phyloP scores from a whole-genome alignment of 2,797 vertebrate species.

The Alectoris magna region DNA sequence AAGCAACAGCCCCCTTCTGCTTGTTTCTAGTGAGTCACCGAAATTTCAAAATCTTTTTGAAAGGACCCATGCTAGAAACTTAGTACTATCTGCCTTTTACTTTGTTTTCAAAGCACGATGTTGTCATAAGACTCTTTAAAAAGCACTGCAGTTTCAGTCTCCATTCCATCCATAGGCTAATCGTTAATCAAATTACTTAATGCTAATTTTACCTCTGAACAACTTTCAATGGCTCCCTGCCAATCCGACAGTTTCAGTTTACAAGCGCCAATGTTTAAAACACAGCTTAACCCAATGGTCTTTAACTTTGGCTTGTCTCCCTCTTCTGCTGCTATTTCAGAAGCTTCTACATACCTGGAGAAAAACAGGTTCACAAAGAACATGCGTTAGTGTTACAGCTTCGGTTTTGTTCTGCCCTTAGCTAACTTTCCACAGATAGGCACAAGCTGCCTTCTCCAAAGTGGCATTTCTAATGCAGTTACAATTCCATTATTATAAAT shows the following conservation, averaged over 20 bases:
- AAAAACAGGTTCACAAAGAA: slow-evolving; percentile 7
- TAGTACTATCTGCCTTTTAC: neutral
- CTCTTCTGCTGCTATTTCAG: slow-evolving; percentile 82
- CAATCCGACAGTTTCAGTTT: slow-evolving; percentile 92
- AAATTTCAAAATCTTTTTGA: neutral
- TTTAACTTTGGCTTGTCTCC: slow-evolving; percentile 83
- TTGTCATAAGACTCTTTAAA: neutral
- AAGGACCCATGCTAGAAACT: neutral
- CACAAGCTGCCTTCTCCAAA: neutral
- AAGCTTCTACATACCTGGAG: slow-evolving; percentile 89
- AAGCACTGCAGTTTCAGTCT: neutral
- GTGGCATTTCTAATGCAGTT: neutral
- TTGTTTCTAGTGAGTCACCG: neutral
- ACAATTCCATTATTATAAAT: neutral
- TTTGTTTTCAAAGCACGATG: neutral
- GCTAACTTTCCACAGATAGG: neutral
- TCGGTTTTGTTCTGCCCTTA: neutral
- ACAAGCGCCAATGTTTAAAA: slow-evolving; percentile 93
- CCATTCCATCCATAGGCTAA: neutral
- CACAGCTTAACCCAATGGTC: slow-evolving; percentile 87
- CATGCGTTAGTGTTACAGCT: neutral
- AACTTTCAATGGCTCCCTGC: slow-evolving; percentile 92
- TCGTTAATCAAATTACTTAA: neutral
- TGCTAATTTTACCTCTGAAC: slow-evolving; percentile 85
- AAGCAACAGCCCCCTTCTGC: neutral